phyloP scores from a whole-genome alignment of 2,888 invertebrate species.

The Neoscelio sp. region DNA sequence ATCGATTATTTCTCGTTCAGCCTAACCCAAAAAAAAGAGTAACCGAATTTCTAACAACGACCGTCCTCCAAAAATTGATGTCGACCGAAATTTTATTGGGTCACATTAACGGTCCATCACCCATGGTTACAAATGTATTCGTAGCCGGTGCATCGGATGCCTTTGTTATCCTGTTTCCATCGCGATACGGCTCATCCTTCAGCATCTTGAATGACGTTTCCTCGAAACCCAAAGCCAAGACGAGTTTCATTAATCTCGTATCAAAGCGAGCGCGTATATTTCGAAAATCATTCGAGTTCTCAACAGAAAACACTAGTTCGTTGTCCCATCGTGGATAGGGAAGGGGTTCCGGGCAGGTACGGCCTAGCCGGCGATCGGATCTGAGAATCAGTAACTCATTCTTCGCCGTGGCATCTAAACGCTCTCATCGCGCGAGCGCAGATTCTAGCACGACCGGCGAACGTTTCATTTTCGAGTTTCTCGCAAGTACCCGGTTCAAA shows the following conservation, averaged over 20 bases:
- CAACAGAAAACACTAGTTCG: conserved; percentile 63
- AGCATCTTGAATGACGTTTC: conserved; percentile 9
- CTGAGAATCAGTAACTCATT: conserved; percentile 79
- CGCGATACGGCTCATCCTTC: neutral
- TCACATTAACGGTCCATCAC: conserved; percentile 13
- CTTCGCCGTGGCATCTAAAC: conserved; percentile 78
- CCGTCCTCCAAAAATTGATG: neutral
- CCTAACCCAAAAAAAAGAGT: neutral
- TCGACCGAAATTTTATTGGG: conserved; percentile 4
- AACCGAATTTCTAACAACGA: neutral
- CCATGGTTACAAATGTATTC: neutral
- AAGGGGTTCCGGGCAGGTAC: conserved; percentile 72
- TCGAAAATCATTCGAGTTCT: conserved; percentile 33
- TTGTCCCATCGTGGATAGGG: conserved; percentile 56
- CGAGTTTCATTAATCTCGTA: conserved; percentile 36
- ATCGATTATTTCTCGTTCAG: neutral
- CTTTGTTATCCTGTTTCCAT: conserved; percentile 20
- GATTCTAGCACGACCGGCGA: conserved; percentile 9
- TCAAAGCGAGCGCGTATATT: conserved; percentile 41
- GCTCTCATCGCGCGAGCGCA: conserved; percentile 53
- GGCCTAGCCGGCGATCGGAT: conserved; percentile 76
- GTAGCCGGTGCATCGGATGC: neutral
- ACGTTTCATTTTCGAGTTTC: conserved; percentile 54
- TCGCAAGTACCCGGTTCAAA: conserved; percentile 52
- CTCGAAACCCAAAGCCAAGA: conserved; percentile 1